Base-by-base conservation (phyloP, 2,888 invertebrate species). In the Nymphalis c-album region DNA sequence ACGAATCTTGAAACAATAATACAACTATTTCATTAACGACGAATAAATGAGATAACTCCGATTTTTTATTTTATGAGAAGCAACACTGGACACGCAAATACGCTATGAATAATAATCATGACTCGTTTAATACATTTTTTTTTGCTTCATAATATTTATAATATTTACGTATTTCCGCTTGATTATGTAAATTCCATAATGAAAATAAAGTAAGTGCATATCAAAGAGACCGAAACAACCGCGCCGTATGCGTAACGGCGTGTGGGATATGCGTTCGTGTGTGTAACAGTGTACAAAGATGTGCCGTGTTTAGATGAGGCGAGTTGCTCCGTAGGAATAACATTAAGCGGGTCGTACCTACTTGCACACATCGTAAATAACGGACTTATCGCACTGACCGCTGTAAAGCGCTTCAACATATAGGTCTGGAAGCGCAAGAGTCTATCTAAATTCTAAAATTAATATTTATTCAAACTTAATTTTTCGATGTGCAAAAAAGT, bases 341-440 rank as follows among this genome's bases (percentile, higher is more conserved):
- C 74, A 71, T 72, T 73, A 70, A 73, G 71, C 70, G 70, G 69
- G 70, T 59, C 40, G 40, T 40, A 40, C 40, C 55, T 53, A 20
- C 47, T 67, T 63, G 67, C 68, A 71, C 71, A 50, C 64, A 61
- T 68, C 53, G 71, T 71, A 31, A 72, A 60, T 73, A 73, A 73
- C 72, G 76, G 68, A 22, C 64, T 53, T 17, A 17, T 20, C 64
- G 35, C 64, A 69, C 46, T 62, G 68, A 69, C 65, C 55, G 65
- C 51, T 65, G 20, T 35, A 22, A 13, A 20, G 53, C 16, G 20
- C 16, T 55, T 17, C 7, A 7, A 8, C 53, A 8, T 17, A 16
- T n/a, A 8, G 31, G 7, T 17, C 31, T 17, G 3, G 20, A 6
- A 50, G n/a, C 22, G 31, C 17, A 17, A 5, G 22, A 31, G 31